Percentiles rank a stretch among this genome's conserved stretches.
Evolutionary conservation across 2,113 vertebrate species (phyloP).

Genomic region (Tricholaema leucomelas): DNA sequence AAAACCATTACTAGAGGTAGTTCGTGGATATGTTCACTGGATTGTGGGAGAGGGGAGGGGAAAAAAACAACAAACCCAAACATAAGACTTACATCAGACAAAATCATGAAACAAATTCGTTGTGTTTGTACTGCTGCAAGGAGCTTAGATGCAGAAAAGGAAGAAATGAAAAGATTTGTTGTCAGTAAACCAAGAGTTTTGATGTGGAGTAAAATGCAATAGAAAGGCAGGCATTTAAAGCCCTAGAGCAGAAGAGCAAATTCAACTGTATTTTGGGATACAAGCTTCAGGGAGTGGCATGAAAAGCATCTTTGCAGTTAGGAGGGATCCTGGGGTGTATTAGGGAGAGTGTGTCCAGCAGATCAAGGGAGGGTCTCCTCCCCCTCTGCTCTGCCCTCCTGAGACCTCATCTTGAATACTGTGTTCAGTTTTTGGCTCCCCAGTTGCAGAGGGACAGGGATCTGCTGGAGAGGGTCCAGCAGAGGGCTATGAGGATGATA

Average conservation of each 20-base stretch:
- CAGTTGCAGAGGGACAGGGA: too few relatives aligned
- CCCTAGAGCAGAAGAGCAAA: background rate
- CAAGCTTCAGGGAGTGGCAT: background rate
- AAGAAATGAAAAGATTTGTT: background rate
- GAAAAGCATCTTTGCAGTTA: background rate
- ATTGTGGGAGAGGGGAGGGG: background rate
- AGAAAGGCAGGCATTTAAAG: background rate
- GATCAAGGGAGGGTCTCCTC: too few relatives aligned
- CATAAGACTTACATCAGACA: background rate
- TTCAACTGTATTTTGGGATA: background rate
- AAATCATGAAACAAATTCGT: background rate
- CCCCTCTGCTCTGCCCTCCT: too few relatives aligned
- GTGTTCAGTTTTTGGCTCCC: too few relatives aligned
- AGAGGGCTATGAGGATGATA: too few relatives aligned
- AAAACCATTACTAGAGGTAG: constrained; percentile 92
- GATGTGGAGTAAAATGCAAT: background rate
- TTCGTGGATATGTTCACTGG: constrained; percentile 85
- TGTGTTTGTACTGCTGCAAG: background rate
- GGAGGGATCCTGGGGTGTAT: too few relatives aligned
- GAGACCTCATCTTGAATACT: too few relatives aligned
- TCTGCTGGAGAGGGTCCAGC: too few relatives aligned
- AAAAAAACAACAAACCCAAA: background rate
- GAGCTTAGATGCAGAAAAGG: background rate
- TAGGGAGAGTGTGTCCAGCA: too few relatives aligned
- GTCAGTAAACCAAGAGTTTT: background rate